Conservation (phyloP, 2,113 vertebrate species). For the Propithecus coquereli region DNA sequence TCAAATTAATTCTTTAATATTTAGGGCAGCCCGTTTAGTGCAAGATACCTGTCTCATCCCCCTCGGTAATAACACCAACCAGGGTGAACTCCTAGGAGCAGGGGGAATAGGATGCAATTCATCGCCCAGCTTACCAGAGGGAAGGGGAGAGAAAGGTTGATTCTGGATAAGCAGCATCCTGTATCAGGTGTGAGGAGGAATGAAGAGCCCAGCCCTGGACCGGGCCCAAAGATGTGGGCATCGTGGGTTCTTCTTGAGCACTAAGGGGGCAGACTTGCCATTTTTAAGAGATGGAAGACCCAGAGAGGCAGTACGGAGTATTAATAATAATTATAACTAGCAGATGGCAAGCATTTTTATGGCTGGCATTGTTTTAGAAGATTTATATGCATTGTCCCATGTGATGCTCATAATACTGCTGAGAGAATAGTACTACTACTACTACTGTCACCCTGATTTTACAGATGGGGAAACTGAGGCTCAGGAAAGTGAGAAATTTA, state of each 20-base stretch:
- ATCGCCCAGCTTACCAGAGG: background rate
- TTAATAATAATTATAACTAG: background rate
- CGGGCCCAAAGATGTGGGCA: background rate
- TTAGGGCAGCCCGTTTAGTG: background rate
- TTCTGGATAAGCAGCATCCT: background rate
- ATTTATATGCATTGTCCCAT: background rate
- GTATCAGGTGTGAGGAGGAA: background rate
- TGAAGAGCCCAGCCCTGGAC: background rate
- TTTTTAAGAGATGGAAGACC: background rate
- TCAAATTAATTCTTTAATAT: conserved; percentile 5
- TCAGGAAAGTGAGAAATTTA: background rate
- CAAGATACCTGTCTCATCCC: background rate
- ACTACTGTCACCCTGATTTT: background rate
- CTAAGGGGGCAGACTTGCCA: background rate
- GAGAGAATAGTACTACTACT: background rate
- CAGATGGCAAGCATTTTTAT: background rate
- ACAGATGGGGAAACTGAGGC: background rate
- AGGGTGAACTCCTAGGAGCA: background rate
- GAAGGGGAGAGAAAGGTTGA: background rate
- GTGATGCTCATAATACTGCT: background rate
- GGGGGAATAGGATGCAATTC: background rate
- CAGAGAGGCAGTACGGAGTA: background rate
- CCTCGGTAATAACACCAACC: background rate
- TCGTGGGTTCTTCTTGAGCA: background rate
- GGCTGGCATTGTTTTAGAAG: background rate